phyloP scores from a whole-genome alignment of 1,140 invertebrate species.

The Agrypnia vestita region DNA sequence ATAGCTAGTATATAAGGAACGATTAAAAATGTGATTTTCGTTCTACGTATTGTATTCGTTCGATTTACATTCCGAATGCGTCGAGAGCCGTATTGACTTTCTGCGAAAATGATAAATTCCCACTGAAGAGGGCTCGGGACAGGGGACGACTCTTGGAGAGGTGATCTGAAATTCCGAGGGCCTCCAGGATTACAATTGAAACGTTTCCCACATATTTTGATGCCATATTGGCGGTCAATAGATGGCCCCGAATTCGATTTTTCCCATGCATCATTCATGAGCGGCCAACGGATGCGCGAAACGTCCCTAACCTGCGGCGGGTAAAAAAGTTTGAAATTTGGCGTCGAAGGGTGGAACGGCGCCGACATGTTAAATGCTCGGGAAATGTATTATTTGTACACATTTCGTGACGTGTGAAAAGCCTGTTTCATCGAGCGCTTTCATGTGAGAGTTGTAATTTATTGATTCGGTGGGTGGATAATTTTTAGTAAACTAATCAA shows the following conservation, averaged over 20 bases:
- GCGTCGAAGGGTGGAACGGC: neutral
- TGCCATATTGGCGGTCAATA: slow-evolving; percentile 30
- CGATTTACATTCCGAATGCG: neutral
- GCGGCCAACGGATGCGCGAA: slow-evolving; percentile 7
- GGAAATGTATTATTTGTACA: slow-evolving; percentile 1
- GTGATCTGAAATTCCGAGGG: slow-evolving; percentile 13
- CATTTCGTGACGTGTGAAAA: too few species aligned
- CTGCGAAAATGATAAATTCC: neutral
- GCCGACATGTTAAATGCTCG: slow-evolving; percentile 4
- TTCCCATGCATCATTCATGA: slow-evolving; percentile 55
- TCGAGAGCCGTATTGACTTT: neutral
- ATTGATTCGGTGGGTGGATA: too few species aligned
- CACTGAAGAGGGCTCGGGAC: neutral
- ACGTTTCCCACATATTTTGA: slow-evolving; percentile 18
- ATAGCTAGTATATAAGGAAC: too few species aligned
- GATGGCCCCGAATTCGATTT: slow-evolving; percentile 29
- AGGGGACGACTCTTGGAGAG: neutral
- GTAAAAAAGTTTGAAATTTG: neutral
- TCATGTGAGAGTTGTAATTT: too few species aligned
- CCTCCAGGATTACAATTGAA: slow-evolving; percentile 27
- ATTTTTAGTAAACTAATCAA: too few species aligned
- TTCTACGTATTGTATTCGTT: too few species aligned
- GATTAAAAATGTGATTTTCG: too few species aligned
- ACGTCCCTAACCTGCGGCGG: neutral
- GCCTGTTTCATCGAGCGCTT: too few species aligned